Evolutionary conservation across 2,797 vertebrate genomes (phyloP).

Genomic region (Anisognathus igniventris): DNA sequence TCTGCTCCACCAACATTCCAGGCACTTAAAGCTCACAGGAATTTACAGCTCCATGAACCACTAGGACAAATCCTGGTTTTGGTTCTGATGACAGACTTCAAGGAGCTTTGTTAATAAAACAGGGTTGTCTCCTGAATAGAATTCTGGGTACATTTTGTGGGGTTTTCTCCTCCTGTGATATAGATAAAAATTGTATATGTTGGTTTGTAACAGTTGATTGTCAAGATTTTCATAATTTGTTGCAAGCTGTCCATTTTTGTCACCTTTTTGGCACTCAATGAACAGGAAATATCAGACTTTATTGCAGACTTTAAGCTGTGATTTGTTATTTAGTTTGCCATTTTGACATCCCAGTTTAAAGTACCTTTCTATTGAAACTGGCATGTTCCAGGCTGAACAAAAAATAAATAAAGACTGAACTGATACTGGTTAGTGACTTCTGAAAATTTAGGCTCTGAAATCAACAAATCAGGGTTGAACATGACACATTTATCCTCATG

Average conservation of each 20-base stretch:
- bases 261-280: neutral
- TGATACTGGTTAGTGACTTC: neutral
- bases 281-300: neutral
- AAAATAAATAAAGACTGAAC: neutral
- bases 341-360: neutral
- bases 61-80: neutral
- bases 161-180: neutral
- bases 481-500: neutral
- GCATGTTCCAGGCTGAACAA: neutral
- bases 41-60: neutral
- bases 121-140: neutral
- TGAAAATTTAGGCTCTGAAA: neutral
- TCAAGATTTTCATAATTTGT: neutral
- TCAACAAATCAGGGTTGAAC: neutral
- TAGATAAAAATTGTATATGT: neutral
- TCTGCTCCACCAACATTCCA: neutral
- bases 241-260: neutral
- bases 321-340: neutral
- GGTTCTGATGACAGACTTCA: neutral
- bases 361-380: neutral
- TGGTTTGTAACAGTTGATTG: neutral
- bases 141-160: neutral
- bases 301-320: neutral
- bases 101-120: neutral
- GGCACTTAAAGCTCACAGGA: neutral